phyloP scores from a whole-genome alignment of 2,113 vertebrate species.

The Cisticola juncidis region DNA sequence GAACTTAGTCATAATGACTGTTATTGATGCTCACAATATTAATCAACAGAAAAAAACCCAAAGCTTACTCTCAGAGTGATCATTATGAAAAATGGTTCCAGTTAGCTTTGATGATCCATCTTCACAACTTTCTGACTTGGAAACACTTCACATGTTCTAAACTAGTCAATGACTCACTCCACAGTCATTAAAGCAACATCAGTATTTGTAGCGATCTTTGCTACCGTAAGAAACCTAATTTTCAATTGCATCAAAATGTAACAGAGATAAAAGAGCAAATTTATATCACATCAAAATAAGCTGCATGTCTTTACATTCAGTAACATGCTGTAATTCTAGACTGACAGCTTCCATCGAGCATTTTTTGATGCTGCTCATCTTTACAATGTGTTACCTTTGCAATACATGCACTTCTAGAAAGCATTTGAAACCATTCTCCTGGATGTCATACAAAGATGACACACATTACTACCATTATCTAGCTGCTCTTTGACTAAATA shows the following conservation, averaged over 20 bases:
- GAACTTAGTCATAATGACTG: background rate
- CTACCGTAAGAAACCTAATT: background rate
- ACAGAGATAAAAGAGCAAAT: background rate
- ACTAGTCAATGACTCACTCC: background rate
- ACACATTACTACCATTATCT: background rate
- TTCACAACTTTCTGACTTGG: background rate
- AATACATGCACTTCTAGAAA: background rate
- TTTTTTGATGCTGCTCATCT: background rate
- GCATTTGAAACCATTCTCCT: background rate
- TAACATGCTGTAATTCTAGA: background rate
- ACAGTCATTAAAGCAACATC: background rate
- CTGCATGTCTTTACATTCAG: background rate
- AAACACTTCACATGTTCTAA: background rate
- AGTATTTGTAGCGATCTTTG: background rate
- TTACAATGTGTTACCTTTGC: background rate
- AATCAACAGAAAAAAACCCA: background rate
- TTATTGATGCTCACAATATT: background rate
- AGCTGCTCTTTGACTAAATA: background rate
- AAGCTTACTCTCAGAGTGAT: background rate
- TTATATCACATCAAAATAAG: background rate
- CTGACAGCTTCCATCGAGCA: background rate
- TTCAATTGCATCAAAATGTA: background rate
- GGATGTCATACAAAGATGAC: background rate
- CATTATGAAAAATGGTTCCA: background rate
- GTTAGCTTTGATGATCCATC: background rate